phyloP scores from a whole-genome alignment of 92 coral and sea anemone genomes.

The Desmophyllum pertusum region DNA sequence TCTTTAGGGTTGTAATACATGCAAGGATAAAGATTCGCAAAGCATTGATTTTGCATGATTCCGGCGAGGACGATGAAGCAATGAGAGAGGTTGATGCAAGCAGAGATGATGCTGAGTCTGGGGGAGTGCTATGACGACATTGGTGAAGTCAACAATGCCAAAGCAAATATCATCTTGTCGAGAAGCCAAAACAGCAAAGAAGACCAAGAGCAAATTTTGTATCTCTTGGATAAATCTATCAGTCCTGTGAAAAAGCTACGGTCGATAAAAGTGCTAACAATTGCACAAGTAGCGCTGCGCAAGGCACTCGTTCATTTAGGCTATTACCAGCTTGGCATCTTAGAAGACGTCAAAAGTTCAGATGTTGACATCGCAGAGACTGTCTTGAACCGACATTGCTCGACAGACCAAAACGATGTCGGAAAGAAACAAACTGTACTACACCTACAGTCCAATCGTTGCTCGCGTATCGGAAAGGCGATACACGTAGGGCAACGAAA shows the following conservation, averaged over 20 bases:
- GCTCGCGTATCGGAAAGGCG: slow-evolving; percentile 46
- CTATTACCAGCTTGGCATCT: slow-evolving; percentile 52
- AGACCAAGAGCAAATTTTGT: slow-evolving; percentile 8
- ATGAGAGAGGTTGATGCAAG: slow-evolving; percentile 48
- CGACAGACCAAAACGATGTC: neutral
- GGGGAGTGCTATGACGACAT: slow-evolving; percentile 41
- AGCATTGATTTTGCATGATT: slow-evolving; percentile 36
- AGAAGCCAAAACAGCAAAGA: slow-evolving; percentile 11
- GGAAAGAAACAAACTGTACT: slow-evolving; percentile 37
- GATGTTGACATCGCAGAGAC: slow-evolving; percentile 40
- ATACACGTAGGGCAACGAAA: slow-evolving; percentile 26
- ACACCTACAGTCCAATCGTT: slow-evolving; percentile 31
- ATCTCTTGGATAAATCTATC: slow-evolving; percentile 25
- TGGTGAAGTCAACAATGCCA: slow-evolving; percentile 33
- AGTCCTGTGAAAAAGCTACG: slow-evolving; percentile 28
- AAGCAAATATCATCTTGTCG: slow-evolving; percentile 46
- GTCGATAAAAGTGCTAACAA: slow-evolving; percentile 35
- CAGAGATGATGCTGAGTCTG: slow-evolving; percentile 43
- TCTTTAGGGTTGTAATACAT: slow-evolving; percentile 31
- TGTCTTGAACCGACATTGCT: slow-evolving; percentile 29
- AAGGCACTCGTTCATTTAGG: slow-evolving; percentile 54
- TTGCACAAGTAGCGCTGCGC: slow-evolving; percentile 39
- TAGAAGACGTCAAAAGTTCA: slow-evolving; percentile 39
- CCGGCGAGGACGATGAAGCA: slow-evolving; percentile 39
- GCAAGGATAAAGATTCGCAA: slow-evolving; percentile 46